Conservation (phyloP, 1,140 invertebrate species). For the Micrasema minimum region DNA sequence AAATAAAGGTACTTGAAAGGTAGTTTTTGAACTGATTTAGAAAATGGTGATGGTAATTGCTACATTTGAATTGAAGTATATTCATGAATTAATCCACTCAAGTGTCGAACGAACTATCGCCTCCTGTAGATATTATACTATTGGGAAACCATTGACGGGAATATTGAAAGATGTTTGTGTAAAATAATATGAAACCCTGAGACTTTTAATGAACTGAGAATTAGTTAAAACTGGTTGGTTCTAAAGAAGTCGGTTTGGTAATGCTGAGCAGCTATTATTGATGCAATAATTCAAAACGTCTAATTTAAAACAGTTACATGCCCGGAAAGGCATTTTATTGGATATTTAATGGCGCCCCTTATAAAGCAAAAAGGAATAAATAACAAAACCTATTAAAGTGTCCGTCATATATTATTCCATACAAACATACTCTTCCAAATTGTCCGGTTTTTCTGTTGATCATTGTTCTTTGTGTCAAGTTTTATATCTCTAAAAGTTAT, state of each 20-base stretch:
- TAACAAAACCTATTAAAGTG: background rate
- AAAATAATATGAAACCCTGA: background rate
- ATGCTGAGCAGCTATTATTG: background rate
- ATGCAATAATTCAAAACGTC: background rate
- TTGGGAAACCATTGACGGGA: too few species aligned
- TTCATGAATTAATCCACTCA: too few species aligned
- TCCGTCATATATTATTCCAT: too few species aligned
- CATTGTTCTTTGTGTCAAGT: constrained; percentile 5
- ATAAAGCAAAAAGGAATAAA: background rate
- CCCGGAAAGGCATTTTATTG: constrained; percentile 5
- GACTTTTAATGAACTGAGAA: background rate
- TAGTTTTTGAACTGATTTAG: too few species aligned
- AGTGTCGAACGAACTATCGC: too few species aligned
- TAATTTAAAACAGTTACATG: background rate
- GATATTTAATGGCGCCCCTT: constrained; percentile 20
- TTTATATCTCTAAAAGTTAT: background rate
- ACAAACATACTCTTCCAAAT: background rate
- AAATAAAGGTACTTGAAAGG: background rate
- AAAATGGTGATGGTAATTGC: too few species aligned
- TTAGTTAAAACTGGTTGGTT: too few species aligned
- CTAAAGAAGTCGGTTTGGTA: background rate
- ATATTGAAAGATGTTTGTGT: too few species aligned
- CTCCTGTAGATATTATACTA: too few species aligned
- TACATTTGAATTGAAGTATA: too few species aligned
- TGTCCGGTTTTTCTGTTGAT: constrained; percentile 2